phyloP scores from a whole-genome alignment of 2,888 invertebrate genomes.

The Idaea dimidiata region DNA sequence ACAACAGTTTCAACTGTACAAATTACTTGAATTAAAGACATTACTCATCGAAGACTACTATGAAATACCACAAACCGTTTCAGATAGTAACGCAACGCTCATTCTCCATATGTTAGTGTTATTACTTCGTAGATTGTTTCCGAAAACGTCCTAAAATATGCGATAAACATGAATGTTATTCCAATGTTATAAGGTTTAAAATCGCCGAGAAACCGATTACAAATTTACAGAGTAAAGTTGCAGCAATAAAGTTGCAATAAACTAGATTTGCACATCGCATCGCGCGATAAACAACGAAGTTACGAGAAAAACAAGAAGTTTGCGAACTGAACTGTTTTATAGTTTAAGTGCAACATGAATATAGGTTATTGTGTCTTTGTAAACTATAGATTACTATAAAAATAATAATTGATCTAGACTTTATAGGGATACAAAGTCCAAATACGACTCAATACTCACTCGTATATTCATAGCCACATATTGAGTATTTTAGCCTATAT shows the following conservation, averaged over 20 bases:
- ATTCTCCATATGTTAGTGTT: background rate
- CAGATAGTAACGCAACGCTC: background rate
- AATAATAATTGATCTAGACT: too few relatives aligned
- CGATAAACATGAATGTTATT: slow-evolving; percentile 3
- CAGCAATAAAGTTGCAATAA: slow-evolving; percentile 19
- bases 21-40: background rate
- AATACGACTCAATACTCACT: too few relatives aligned
- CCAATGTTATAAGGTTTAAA: slow-evolving; percentile 10
- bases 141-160: background rate
- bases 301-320: slow-evolving; percentile 31
- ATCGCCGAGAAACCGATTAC: background rate
- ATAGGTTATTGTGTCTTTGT: background rate
- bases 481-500: too few relatives aligned
- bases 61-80: background rate
- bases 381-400: background rate
- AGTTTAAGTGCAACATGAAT: background rate
- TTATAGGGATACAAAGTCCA: too few relatives aligned
- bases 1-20: background rate
- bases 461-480: too few relatives aligned
- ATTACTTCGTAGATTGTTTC: background rate
- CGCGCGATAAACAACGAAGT: slow-evolving; percentile 27
- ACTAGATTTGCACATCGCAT: slow-evolving; percentile 15
- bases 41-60: background rate
- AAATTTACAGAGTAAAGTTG: slow-evolving; percentile 7
- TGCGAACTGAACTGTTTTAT: slow-evolving; percentile 20